Evolutionary conservation across 2,113 vertebrate species (phyloP), one percentile per base, ranked within the genome.

Genomic region (Ailuropoda melanoleuca): DNA sequence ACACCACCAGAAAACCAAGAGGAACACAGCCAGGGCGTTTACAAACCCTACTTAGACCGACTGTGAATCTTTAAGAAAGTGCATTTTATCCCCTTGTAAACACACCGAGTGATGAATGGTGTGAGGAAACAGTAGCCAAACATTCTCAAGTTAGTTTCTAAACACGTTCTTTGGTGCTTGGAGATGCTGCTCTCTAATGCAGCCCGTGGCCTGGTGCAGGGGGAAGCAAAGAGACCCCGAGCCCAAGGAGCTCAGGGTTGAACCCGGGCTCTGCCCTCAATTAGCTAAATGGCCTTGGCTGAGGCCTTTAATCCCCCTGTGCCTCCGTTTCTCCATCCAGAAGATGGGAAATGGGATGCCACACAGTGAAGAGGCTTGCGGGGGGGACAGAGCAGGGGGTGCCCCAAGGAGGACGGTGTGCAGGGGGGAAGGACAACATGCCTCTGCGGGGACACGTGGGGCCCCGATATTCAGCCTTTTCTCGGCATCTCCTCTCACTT

Each of bases 151-250:
- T 56, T n/a, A 3, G 64, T 82, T 85, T 90, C 66, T 23, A 21
- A 56, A 62, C 19, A 13, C 48, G 8, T 60, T 34, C 31, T 11
- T 17, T 15, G 18, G 14, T 15, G 37, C 81, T 46, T 11, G 1
- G 56, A 39, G 1, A 4, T 2, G 39, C 24, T 0, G 37, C 17
- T 19, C 0, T 64, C 29, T 55, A 15, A 0, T 0, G 3, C 75
- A 13, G 60, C 48, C 46, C 1, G 14, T 0, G 68, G 34, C 13
- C 3, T 7, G 11, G 55, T 1, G 0, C 55, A 17, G 3, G 1
- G 23, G 62, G 21, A 12, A n/a, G 72, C 2, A 48, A 34, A 12
- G 13, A 26, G 68, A 55, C 48, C 50, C 18, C 0, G 17, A 72
- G 53, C 24, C 23, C 23, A 0, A n/a, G 70, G 31, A 37, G 26